Conservation (phyloP, 2,797 vertebrate genomes). For the Cyclopterus lumpus region DNA sequence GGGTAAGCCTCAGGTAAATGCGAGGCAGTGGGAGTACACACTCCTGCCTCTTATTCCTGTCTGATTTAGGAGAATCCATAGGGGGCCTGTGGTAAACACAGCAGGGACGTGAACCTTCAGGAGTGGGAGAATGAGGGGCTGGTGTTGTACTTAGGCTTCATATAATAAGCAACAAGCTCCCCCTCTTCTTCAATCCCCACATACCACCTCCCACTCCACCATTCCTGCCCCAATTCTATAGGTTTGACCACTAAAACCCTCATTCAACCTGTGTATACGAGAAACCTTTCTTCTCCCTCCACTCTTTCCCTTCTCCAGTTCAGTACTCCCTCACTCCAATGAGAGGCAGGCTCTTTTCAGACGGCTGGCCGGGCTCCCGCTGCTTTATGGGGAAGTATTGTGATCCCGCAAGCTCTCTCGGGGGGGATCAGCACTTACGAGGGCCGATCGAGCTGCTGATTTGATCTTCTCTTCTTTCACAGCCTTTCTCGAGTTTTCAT, state of each 20-base stretch:
- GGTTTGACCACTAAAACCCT: slow-evolving; percentile 75
- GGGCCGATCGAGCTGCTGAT: slow-evolving; percentile 72
- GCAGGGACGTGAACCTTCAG: slow-evolving; percentile 71
- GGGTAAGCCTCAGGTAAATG: slow-evolving; percentile 84
- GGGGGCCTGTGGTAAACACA: slow-evolving; percentile 77
- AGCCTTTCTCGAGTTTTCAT: slow-evolving; percentile 76
- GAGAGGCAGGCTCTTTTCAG: slow-evolving; percentile 73
- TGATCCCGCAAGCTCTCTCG: slow-evolving; percentile 75
- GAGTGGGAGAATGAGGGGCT: slow-evolving; percentile 70
- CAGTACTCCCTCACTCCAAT: slow-evolving; percentile 58
- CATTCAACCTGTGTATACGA: slow-evolving; percentile 74
- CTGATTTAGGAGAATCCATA: slow-evolving; percentile 79
- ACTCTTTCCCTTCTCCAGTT: slow-evolving; percentile 64
- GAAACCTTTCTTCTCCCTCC: slow-evolving; percentile 63
- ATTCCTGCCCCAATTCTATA: slow-evolving; percentile 69
- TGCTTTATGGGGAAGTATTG: slow-evolving; percentile 83
- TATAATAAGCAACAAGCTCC: slow-evolving; percentile 73
- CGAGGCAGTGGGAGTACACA: slow-evolving; percentile 67
- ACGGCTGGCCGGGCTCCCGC: slow-evolving; percentile 66
- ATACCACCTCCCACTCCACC: slow-evolving; percentile 70
- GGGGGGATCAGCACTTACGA: slow-evolving; percentile 73
- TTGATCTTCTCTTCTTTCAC: slow-evolving; percentile 79
- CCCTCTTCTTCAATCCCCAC: slow-evolving; percentile 55
- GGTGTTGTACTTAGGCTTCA: slow-evolving; percentile 73
- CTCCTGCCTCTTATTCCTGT: slow-evolving; percentile 72